phyloP scores from a whole-genome alignment of 2,888 invertebrate species.

The Stenchaetothrips biformis region DNA sequence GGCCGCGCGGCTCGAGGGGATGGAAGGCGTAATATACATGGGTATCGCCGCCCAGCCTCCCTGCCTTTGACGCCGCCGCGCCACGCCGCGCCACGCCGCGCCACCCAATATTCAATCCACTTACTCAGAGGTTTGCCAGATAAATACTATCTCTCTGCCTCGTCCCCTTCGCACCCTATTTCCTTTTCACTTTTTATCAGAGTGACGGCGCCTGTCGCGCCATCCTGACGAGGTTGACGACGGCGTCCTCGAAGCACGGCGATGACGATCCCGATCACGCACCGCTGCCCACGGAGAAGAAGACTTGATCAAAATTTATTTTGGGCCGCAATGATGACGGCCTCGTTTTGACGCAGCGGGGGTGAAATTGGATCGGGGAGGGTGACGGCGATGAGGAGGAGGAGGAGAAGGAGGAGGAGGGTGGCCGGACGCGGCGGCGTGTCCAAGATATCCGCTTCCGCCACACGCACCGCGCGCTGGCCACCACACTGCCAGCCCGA shows the following conservation, averaged over 20 bases:
- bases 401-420: background rate
- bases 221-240: no score
- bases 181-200: no score
- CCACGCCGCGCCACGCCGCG: background rate
- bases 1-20: background rate
- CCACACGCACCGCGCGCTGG: background rate
- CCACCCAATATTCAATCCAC: conserved; percentile 20
- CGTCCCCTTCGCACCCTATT: background rate
- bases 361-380: no score
- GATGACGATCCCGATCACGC: no score
- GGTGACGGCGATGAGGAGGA: background rate
- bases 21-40: background rate
- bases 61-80: background rate
- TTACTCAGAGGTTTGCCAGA: conserved; percentile 13
- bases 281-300: no score
- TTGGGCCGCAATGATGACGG: no score
- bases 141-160: background rate
- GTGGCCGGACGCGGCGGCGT: background rate
- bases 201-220: no score
- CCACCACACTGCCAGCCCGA: background rate
- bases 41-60: background rate
- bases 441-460: background rate
- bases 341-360: no score
- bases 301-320: no score
- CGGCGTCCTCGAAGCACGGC: no score